Percentiles rank a stretch among this genome's conserved stretches.
These are phyloP conservation scores for Sminthurides aquaticus DNA, from an alignment of 2,888 invertebrate species.

Conservation along the genomic window DNA sequence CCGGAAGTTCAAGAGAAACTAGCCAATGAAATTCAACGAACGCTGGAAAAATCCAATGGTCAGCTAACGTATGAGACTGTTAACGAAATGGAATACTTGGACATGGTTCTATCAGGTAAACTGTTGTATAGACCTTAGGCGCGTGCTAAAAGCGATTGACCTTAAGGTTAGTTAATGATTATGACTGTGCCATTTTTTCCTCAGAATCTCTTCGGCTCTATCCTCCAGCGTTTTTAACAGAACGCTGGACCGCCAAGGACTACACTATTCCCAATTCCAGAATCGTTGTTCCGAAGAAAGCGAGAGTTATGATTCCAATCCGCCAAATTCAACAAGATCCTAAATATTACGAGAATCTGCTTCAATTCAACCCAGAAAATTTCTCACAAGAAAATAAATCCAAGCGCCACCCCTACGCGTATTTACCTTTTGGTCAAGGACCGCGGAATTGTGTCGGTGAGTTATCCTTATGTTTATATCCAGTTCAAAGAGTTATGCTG, in stretches of 20 bases:
- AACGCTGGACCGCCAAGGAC: constrained; percentile 43
- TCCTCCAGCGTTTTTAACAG: constrained; percentile 48
- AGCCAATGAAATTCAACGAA: constrained; percentile 5
- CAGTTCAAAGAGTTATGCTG: too few relatives aligned
- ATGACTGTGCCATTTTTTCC: constrained; percentile 29
- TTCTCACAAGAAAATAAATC: constrained; percentile 47
- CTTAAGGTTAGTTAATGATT: background rate
- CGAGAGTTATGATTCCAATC: constrained; percentile 52
- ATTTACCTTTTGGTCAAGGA: constrained; percentile 51
- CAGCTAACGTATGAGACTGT: constrained; percentile 8
- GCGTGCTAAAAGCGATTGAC: too few relatives aligned
- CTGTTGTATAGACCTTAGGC: too few relatives aligned
- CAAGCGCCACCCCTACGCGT: constrained; percentile 46
- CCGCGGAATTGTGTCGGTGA: constrained; percentile 50
- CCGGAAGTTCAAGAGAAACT: constrained; percentile 19
- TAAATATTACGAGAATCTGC: constrained; percentile 56
- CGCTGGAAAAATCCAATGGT: background rate
- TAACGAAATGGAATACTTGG: constrained; percentile 15
- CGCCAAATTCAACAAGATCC: constrained; percentile 58
- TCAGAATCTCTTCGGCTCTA: constrained; percentile 50
- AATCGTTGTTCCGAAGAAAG: constrained; percentile 47
- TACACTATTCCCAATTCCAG: constrained; percentile 48
- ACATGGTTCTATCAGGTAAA: constrained; percentile 22
- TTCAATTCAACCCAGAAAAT: constrained; percentile 52
- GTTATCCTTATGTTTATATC: too few relatives aligned